Conservation (phyloP, 2,797 vertebrate species). For the Aplochiton taeniatus region DNA sequence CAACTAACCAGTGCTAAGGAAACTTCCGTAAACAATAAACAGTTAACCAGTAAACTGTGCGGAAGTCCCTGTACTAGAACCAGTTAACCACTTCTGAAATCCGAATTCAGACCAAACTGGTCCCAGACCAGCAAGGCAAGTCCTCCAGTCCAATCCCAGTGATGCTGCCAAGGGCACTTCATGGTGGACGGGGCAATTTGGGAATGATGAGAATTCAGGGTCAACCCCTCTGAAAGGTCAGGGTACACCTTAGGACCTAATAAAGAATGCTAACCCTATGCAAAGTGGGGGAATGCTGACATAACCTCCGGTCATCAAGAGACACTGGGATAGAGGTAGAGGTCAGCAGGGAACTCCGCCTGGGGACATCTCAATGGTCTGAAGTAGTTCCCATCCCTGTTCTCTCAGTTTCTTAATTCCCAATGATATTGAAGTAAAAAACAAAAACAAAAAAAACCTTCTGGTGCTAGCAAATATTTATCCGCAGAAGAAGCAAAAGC, state of each 20-base stretch:
- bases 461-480: background rate
- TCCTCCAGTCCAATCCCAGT: background rate
- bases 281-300: background rate
- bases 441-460: background rate
- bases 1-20: too few relatives aligned
- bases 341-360: conserved; percentile 18
- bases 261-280: conserved; percentile 1
- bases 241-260: conserved; percentile 22
- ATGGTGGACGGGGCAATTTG: conserved; percentile 5
- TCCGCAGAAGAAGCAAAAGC: conserved; percentile 37
- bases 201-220: background rate
- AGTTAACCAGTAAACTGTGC: too few relatives aligned
- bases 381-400: conserved; percentile 28
- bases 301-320: conserved; percentile 27
- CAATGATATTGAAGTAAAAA: conserved; percentile 16
- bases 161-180: conserved; percentile 14
- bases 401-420: conserved; percentile 23
- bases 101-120: too few relatives aligned
- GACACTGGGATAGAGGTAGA: conserved; percentile 16
- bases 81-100: background rate
- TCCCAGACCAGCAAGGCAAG: too few relatives aligned
- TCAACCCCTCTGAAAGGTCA: conserved; percentile 20
- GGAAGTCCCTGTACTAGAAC: background rate
- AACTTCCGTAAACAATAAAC: too few relatives aligned
- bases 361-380: conserved; percentile 38